Percentiles rank a stretch among this genome's conserved stretches.
Evolutionary conservation across 2,113 vertebrate species (phyloP).

Genomic region (Pseudolaguvia tuberculata): DNA sequence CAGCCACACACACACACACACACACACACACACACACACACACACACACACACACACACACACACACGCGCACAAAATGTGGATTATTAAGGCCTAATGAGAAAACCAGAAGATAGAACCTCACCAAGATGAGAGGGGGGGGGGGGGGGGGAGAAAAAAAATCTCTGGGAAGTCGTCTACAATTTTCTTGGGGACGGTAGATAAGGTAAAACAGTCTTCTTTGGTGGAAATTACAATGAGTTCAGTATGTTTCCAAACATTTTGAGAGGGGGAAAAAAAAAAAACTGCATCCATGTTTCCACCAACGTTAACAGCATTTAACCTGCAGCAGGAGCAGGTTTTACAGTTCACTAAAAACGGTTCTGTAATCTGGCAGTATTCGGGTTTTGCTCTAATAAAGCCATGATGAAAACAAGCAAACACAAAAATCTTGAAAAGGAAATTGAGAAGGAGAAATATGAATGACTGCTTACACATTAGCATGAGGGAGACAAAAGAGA

Average conservation of each 20-base stretch:
- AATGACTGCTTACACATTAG: too few species aligned
- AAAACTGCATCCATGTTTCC: not conserved
- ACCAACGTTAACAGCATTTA: conserved; percentile 1
- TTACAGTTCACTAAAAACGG: conserved; percentile 2
- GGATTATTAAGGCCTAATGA: not conserved
- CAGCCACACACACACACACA: too few species aligned
- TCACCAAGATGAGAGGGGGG: not conserved
- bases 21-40: too few species aligned
- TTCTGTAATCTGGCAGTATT: conserved; percentile 21
- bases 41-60: too few species aligned
- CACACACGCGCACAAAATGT: too few species aligned
- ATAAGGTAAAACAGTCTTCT: not conserved
- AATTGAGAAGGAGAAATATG: not conserved
- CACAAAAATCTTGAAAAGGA: not conserved
- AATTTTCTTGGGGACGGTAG: not conserved
- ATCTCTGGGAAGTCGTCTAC: not conserved
- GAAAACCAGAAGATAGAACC: not conserved
- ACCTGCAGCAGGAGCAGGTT: conserved; percentile 12
- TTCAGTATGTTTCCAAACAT: not conserved
- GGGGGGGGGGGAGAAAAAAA: too few species aligned
- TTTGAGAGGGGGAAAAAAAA: not conserved
- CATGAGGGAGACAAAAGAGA: too few species aligned
- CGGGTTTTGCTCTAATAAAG: not conserved
- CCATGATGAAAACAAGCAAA: too few species aligned
- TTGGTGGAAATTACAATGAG: not conserved